Evolutionary conservation across 2,888 invertebrate genomes (phyloP), one percentile per base, ranked within the genome.

Genomic region (Drosophila longiperda): DNA sequence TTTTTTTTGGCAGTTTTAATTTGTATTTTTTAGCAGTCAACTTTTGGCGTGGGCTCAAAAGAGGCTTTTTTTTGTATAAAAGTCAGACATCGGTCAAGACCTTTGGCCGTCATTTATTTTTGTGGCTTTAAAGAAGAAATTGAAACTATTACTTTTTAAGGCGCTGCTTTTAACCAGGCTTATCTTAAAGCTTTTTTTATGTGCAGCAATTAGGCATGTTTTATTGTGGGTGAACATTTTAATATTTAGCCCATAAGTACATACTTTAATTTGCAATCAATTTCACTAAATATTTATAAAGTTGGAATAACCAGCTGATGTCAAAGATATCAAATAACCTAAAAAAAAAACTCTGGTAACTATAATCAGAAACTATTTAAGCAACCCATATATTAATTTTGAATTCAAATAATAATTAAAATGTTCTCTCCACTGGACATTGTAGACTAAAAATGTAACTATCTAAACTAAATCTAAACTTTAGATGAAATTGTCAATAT

Each of bases 51-150:
- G 26, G 26, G 54, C 34, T 55, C 23, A 23, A 45, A 20, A 36
- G 66, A 50, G 40, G 36, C 26, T 42, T 17, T 36, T 2, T 12
- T 7, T 54, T 34, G 7, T 40, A 40, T 36, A 45, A 53, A 48
- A 48, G 65, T 45, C 67, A 72, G 63, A 57, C 58, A 20, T 32
- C 54, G 81, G 83, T 83, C 81, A 70, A 70, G 75, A 77, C 83
- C 82, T 85, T 82, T 69, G 64, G 8, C 20, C 23, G 34, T 32
- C 49, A 32, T 65, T 62, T 52, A 49, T 42, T 15, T 20, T 52
- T 48, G 62, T 59, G 62, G 61, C 23, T 36, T 23, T 2, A 15
- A 8, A 8, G 23, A 32, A 17, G 48, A 17, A 49, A 49, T 12
- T 36, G 34, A 29, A 9, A 26, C 26, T 17, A 8, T 45, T 45